A percentile compares a stretch with the other conserved stretches of the same genome.
Conservation (phyloP, 2,797 vertebrate species). For the Sphaeramia orbicularis region DNA sequence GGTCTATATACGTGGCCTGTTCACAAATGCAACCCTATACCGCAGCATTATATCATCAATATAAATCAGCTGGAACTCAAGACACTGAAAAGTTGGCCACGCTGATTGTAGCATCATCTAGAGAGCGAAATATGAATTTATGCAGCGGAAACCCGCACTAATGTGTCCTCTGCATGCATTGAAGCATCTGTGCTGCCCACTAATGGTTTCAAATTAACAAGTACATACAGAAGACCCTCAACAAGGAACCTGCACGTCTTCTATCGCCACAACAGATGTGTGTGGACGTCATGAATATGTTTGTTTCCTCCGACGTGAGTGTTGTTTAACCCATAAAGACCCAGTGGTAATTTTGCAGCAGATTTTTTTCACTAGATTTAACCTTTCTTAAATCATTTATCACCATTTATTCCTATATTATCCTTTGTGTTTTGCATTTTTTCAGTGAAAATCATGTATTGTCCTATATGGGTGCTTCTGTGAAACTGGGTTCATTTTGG, state of each 20-base stretch:
- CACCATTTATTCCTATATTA: too few relatives aligned
- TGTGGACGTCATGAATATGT: conserved; percentile 41
- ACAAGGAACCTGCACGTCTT: conserved; percentile 1
- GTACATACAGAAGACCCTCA: conserved; percentile 9
- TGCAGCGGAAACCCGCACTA: conserved; percentile 30
- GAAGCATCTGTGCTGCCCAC: conserved; percentile 6
- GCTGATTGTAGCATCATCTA: conserved; percentile 17
- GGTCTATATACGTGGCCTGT: neutral
- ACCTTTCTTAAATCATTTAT: too few relatives aligned
- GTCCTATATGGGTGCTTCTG: too few relatives aligned
- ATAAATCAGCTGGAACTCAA: neutral
- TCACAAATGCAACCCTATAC: neutral
- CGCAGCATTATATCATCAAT: neutral
- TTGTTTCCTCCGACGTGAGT: conserved; percentile 34
- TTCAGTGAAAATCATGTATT: too few relatives aligned
- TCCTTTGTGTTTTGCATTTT: too few relatives aligned
- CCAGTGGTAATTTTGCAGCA: too few relatives aligned
- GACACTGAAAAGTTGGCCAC: neutral
- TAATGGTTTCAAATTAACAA: conserved; percentile 65
- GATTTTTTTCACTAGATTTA: too few relatives aligned
- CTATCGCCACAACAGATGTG: conserved; percentile 51
- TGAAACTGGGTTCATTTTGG: too few relatives aligned
- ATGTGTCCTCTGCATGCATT: conserved; percentile 58
- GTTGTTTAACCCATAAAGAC: conserved; percentile 49
- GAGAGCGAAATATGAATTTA: conserved; percentile 9